Evolutionary conservation across 2,888 invertebrate species (phyloP).

Genomic region (Poecilus cupreus): DNA sequence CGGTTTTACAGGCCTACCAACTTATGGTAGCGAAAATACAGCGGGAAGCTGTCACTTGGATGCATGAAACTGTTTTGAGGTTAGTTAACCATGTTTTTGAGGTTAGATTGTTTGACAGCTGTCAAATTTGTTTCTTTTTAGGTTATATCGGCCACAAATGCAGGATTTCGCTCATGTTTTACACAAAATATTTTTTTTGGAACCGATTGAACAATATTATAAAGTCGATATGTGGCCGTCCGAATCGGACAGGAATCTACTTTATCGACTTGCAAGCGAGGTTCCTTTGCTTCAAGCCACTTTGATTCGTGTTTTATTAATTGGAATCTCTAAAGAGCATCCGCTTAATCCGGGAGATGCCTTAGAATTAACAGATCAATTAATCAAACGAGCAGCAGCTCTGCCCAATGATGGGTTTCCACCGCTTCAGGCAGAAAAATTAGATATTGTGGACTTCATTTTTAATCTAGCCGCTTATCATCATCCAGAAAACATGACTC

Average conservation of each 20-base stretch:
- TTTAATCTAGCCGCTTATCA: conserved; percentile 94
- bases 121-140: neutral
- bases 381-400: conserved; percentile 89
- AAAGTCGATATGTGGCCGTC: conserved; percentile 91
- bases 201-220: conserved; percentile 86
- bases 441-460: conserved; percentile 91
- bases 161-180: conserved; percentile 85
- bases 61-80: conserved; percentile 85
- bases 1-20: conserved; percentile 67
- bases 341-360: conserved; percentile 88
- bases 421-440: conserved; percentile 84
- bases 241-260: conserved; percentile 88
- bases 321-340: conserved; percentile 85
- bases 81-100: no score
- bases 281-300: conserved; percentile 92
- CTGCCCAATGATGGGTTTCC: conserved; percentile 83
- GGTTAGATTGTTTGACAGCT: no score
- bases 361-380: conserved; percentile 89
- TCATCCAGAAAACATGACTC: conserved; percentile 92
- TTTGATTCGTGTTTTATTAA: conserved; percentile 85
- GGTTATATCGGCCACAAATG: conserved; percentile 82
- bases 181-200: conserved; percentile 86
- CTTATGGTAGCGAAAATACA: conserved; percentile 78
- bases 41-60: conserved; percentile 90
- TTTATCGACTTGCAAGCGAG: conserved; percentile 89